phyloP scores from a whole-genome alignment of 2,113 vertebrate species.

The Melanerpes aurifrons region DNA sequence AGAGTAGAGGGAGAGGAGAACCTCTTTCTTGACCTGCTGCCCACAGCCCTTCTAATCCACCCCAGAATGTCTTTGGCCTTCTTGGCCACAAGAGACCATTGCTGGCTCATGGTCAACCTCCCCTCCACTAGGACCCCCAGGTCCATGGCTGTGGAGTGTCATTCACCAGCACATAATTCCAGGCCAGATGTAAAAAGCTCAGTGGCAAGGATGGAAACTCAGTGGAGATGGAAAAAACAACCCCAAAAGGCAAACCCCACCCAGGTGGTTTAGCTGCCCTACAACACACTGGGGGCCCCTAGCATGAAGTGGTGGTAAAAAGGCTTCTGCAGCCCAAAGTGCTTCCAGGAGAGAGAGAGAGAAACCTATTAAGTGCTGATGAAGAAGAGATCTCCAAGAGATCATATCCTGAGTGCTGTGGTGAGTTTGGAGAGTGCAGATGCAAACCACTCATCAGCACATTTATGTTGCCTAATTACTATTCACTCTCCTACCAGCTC shows the following conservation, averaged over 20 bases:
- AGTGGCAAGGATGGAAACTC: not conserved
- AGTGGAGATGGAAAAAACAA: not conserved
- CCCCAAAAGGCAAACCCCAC: not conserved
- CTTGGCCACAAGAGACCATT: too few relatives aligned
- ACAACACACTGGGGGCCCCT: accelerated
- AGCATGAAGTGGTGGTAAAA: accelerated
- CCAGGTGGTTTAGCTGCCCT: not conserved
- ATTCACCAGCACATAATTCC: not conserved
- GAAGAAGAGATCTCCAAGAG: not conserved
- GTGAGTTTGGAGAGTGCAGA: not conserved
- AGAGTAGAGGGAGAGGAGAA: too few relatives aligned
- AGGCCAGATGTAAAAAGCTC: not conserved
- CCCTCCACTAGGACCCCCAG: not conserved
- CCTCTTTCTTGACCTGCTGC: too few relatives aligned
- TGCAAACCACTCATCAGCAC: not conserved
- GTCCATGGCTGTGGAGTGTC: accelerated
- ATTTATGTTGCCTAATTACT: not conserved
- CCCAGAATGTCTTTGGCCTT: too few relatives aligned
- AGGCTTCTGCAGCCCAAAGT: not conserved
- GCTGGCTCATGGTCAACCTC: too few relatives aligned
- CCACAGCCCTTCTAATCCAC: too few relatives aligned
- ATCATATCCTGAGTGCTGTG: not conserved
- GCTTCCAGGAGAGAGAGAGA: not conserved
- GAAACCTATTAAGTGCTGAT: not conserved
- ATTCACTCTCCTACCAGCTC: not conserved